phyloP scores from a whole-genome alignment of 2,888 invertebrate species.

The Protonemura montana region DNA sequence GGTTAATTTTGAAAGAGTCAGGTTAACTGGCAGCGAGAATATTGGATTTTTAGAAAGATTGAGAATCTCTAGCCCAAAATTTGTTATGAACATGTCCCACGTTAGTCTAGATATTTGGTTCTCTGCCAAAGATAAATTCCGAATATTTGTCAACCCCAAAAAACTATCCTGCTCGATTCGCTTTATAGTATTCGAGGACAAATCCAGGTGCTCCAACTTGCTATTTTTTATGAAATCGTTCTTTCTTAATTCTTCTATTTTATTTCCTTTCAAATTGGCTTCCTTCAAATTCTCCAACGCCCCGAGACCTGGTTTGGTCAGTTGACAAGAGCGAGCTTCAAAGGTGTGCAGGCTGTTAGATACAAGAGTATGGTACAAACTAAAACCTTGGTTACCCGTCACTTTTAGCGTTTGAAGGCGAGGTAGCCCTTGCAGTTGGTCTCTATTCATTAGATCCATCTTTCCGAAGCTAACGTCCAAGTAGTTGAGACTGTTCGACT shows the following conservation, averaged over 20 bases:
- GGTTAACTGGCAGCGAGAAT: constrained; percentile 60
- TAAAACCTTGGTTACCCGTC: constrained; percentile 24
- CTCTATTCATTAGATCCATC: constrained; percentile 38
- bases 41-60: constrained; percentile 72
- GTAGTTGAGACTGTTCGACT: constrained; percentile 16
- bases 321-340: constrained; percentile 42
- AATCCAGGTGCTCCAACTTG: constrained; percentile 35
- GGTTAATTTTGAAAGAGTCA: constrained; percentile 29
- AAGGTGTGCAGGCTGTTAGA: constrained; percentile 39
- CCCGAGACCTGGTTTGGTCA: constrained; percentile 37
- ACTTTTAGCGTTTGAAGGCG: constrained; percentile 32
- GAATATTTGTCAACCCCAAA: constrained; percentile 27
- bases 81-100: constrained; percentile 43
- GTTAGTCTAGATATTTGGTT: constrained; percentile 39
- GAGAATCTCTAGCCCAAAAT: constrained; percentile 62
- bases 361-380: constrained; percentile 16
- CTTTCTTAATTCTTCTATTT: constrained; percentile 32
- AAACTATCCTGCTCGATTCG: constrained; percentile 36
- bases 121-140: constrained; percentile 38
- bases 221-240: constrained; percentile 38
- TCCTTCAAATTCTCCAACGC: constrained; percentile 33
- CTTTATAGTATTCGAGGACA: constrained; percentile 40
- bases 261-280: constrained; percentile 43
- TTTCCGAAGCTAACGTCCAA: constrained; percentile 42
- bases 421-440: constrained; percentile 38